A percentile compares a stretch with the other conserved stretches of the same genome.
Evolutionary conservation across 2,797 vertebrate species (phyloP).

Genomic region (Avahi laniger): DNA sequence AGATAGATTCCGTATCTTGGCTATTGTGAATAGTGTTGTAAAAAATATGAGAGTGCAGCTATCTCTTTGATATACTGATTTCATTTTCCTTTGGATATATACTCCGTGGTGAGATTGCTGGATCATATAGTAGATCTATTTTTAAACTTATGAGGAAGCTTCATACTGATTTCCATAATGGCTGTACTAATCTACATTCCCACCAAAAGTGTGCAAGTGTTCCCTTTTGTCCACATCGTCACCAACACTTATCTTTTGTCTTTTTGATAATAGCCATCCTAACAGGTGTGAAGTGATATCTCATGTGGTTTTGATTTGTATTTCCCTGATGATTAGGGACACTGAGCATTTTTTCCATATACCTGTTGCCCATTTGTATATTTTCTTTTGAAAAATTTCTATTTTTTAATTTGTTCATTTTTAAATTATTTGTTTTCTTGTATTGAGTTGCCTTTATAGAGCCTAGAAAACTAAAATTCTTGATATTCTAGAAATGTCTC

Average conservation of each 20-base stretch:
- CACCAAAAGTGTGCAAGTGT: background rate
- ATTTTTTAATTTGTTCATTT: background rate
- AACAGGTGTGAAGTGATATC: background rate
- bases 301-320: background rate
- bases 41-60: background rate
- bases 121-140: background rate
- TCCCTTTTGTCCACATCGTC: background rate
- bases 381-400: background rate
- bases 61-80: background rate
- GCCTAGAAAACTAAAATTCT: background rate
- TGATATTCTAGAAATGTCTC: background rate
- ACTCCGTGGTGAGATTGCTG: background rate
- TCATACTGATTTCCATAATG: background rate
- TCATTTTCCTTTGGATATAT: background rate
- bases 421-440: background rate
- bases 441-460: background rate
- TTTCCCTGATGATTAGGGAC: background rate
- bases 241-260: background rate
- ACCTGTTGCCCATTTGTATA: background rate
- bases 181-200: background rate
- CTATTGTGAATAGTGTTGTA: background rate
- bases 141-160: background rate
- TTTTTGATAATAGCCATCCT: background rate
- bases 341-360: background rate
- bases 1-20: background rate